Conservation (phyloP, 2,888 invertebrate species). For the Agonopterix arenella region DNA sequence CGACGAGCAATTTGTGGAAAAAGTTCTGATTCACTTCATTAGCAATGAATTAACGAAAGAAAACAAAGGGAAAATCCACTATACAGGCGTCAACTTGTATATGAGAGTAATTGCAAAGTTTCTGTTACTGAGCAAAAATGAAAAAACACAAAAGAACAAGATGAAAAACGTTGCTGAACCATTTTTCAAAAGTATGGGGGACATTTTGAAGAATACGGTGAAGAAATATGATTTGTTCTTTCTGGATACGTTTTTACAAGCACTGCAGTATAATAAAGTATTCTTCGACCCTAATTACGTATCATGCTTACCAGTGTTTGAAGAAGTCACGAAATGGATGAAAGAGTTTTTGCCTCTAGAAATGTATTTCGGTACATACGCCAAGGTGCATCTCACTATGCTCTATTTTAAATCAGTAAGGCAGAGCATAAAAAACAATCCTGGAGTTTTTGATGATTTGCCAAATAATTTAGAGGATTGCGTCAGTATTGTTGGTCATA, state of each 20-base stretch:
- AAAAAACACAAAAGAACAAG: constrained; percentile 23
- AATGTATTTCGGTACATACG: constrained; percentile 29
- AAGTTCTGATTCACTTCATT: constrained; percentile 18
- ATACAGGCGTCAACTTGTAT: constrained; percentile 13
- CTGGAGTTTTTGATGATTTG: constrained; percentile 28
- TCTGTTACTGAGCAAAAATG: constrained; percentile 29
- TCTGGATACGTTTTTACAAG: constrained; percentile 23
- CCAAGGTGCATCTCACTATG: constrained; percentile 38
- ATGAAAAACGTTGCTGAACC: constrained; percentile 25
- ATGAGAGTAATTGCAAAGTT: constrained; percentile 36
- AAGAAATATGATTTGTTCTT: background rate
- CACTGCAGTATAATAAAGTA: constrained; percentile 32
- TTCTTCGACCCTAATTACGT: constrained; percentile 32
- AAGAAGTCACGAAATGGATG: constrained; percentile 28
- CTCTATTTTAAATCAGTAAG: constrained; percentile 40
- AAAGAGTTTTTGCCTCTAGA: constrained; percentile 32
- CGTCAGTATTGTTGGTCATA: constrained; percentile 29
- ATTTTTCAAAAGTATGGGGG: constrained; percentile 29
- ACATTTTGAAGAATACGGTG: constrained; percentile 9
- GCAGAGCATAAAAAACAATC: constrained; percentile 25
- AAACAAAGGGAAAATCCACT: constrained; percentile 4
- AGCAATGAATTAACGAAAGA: constrained; percentile 15
- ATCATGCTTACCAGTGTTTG: constrained; percentile 33
- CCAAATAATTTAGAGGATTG: constrained; percentile 23
- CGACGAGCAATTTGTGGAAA: constrained; percentile 20